Evolutionary conservation across 2,797 vertebrate species (phyloP), one percentile per base, ranked within the genome.

Genomic region (Oophaga sylvatica): DNA sequence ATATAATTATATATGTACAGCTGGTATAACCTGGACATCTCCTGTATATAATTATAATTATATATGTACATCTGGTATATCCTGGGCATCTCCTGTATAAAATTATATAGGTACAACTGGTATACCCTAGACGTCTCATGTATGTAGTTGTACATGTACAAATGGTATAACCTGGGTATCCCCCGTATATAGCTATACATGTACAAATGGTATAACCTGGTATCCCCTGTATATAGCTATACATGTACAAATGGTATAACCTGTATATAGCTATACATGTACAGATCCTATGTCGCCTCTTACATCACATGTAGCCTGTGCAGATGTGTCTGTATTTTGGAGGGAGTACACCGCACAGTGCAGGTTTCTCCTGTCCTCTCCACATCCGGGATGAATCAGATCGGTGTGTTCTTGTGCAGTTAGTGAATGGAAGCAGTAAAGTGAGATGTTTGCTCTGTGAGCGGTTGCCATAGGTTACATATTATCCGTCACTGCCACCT

Each of bases 241-340:
- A 68, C 19, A 19, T 19, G 60, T 20, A 19, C 13, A 11, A 15
- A 13, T 60, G 57, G 57, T 60, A 60, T 60, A 65, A 65, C 63
- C 63, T 65, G 63, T 22, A 22, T 10, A 26, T 67, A 68, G 13
- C 29, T 12, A 68, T 68, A 68, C 19, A 19, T 19, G 60, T 20
- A 19, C 2, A 2, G 57, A 9, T 22, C 17, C 20, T 60, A 7
- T 35, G 57, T 62, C 10, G 53, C 19, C 16, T 63, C 22, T 80
- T 41, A 10, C 71, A 62, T n/a, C 57, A 62, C 10, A 35, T 59
- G n/a, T 60, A 73, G 29, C 16, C 20, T 2, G 63, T 81, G 68
- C 85, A 81, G 53, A 20, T 62, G 67, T 35, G 15, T 75, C 19
- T 11, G 70, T 87, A 76, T 80, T 87, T 81, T 78, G 29, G 62